A percentile compares a stretch with the other conserved stretches of the same genome.
Evolutionary conservation across 2,113 vertebrate species (phyloP).

Genomic region (Tonatia bakeri): DNA sequence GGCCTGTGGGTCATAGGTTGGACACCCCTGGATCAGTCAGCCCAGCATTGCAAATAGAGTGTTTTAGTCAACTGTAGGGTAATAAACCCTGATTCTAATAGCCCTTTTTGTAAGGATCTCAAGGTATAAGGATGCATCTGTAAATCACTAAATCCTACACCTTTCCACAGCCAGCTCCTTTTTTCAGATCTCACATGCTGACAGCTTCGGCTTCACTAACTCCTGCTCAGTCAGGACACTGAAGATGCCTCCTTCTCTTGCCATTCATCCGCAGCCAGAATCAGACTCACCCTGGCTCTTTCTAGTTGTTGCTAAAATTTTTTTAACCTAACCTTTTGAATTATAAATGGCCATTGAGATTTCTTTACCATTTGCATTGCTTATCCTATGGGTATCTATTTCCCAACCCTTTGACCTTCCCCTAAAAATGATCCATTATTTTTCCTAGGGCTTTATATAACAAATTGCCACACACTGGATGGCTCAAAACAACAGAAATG

Average conservation of each 20-base stretch:
- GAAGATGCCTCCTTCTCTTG: background rate
- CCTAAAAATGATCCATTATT: background rate
- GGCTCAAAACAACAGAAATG: background rate
- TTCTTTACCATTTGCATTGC: background rate
- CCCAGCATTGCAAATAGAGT: background rate
- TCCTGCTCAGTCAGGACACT: background rate
- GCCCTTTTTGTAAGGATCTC: background rate
- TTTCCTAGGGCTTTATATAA: background rate
- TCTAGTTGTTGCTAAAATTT: background rate
- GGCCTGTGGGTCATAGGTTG: no score
- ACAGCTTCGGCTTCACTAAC: background rate
- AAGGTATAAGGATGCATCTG: accelerated
- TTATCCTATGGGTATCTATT: background rate
- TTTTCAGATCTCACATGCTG: background rate
- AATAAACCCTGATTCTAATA: background rate
- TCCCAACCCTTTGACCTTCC: background rate
- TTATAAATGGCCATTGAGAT: background rate
- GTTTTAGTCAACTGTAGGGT: background rate
- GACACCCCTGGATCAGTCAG: background rate
- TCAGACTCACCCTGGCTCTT: background rate
- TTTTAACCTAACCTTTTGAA: background rate
- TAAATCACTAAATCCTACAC: background rate
- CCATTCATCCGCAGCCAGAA: background rate
- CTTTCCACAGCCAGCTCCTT: background rate
- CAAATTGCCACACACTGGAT: background rate